These are phyloP conservation scores for Phalacrocorax brasilianus DNA, from an alignment of 2,113 vertebrate genomes.

Conservation along the genomic window DNA sequence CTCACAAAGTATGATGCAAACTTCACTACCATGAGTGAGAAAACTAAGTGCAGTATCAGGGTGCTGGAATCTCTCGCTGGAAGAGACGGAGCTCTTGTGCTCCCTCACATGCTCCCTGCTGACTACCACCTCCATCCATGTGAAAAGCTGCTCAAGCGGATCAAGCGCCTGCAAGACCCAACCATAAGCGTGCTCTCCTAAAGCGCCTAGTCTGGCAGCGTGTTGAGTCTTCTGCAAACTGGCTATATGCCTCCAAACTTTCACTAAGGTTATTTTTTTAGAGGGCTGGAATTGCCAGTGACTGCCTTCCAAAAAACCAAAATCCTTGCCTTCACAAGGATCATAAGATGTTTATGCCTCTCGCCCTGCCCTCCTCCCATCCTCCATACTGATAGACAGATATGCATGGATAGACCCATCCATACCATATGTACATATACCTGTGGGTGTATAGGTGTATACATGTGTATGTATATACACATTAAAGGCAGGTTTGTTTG, in stretches of 20 bases:
- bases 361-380: not conserved
- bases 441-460: not conserved
- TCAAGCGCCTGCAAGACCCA: not conserved
- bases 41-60: not conserved
- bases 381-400: not conserved
- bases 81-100: not conserved
- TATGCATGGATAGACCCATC: not conserved
- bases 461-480: not conserved
- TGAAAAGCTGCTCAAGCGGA: not conserved
- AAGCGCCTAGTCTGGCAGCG: not conserved
- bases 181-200: not conserved
- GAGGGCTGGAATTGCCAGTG: not conserved
- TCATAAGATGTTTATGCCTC: not conserved
- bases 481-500: not conserved
- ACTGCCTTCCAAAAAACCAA: not conserved
- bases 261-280: not conserved
- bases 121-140: not conserved
- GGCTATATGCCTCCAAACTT: not conserved
- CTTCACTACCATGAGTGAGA: not conserved
- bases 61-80: not conserved
- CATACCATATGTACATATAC: not conserved
- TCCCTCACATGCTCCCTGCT: not conserved
- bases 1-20: constrained; percentile 27
- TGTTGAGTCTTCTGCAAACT: not conserved
- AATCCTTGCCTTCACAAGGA: not conserved